Percentiles rank a stretch among this genome's conserved stretches.
Conservation (phyloP, 2,797 vertebrate genomes). For the Chromis chromis region DNA sequence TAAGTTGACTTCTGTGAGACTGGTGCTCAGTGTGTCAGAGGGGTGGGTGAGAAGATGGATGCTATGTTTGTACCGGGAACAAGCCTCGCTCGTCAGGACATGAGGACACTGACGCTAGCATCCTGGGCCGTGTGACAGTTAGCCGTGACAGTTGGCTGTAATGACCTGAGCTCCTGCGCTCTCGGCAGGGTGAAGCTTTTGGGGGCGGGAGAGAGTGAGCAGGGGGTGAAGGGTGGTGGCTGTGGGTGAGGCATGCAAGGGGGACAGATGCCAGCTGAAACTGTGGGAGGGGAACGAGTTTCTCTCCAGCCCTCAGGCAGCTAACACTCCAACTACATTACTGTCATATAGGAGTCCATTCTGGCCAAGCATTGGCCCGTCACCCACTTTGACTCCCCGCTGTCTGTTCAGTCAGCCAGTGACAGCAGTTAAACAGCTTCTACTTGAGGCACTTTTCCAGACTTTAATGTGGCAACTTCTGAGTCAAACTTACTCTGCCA, state of each 20-base stretch:
- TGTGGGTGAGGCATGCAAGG: constrained; percentile 66
- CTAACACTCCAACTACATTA: constrained; percentile 81
- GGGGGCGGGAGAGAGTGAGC: constrained; percentile 32
- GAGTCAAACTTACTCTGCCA: constrained; percentile 46
- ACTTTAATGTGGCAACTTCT: constrained; percentile 71
- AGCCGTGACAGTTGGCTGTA: constrained; percentile 81
- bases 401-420: constrained; percentile 77
- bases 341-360: constrained; percentile 80
- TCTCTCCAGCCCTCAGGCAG: constrained; percentile 77
- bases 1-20: constrained; percentile 54
- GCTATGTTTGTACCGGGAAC: constrained; percentile 78
- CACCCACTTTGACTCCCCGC: constrained; percentile 76
- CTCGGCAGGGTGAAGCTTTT: constrained; percentile 73
- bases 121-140: constrained; percentile 76
- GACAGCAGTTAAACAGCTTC: constrained; percentile 75
- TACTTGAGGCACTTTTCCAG: constrained; percentile 72
- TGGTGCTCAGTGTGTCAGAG: constrained; percentile 53
- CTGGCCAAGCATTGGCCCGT: constrained; percentile 77
- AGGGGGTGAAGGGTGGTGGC: constrained; percentile 57
- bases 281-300: constrained; percentile 81
- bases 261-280: constrained; percentile 82
- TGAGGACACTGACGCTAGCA: constrained; percentile 65
- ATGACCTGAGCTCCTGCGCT: constrained; percentile 82
- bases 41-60: constrained; percentile 63
- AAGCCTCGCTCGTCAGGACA: constrained; percentile 68